phyloP scores from a whole-genome alignment of 2,113 vertebrate genomes.

The Tringa solitaria region DNA sequence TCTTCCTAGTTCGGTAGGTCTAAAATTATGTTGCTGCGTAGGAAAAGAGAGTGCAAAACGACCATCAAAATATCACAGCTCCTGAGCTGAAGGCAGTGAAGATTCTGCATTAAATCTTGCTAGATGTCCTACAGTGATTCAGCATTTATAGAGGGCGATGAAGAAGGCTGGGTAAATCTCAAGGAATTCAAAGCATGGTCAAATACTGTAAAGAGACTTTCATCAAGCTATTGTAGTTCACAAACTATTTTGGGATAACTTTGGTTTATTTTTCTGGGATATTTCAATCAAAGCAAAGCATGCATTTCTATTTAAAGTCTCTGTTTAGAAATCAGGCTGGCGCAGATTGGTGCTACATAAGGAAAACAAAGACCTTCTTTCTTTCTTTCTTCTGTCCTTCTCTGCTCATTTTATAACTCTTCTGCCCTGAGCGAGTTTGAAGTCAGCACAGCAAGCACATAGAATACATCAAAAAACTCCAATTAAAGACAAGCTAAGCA shows the following conservation, averaged over 20 bases:
- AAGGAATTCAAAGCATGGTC: slow-evolving; percentile 18
- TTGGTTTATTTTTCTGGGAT: slow-evolving; percentile 36
- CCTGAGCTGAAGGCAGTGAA: neutral
- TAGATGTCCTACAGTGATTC: slow-evolving; percentile 20
- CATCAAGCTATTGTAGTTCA: neutral
- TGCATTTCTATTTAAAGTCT: slow-evolving; percentile 34
- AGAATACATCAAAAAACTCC: neutral
- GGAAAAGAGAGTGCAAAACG: neutral
- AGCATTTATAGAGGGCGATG: neutral
- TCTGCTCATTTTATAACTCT: slow-evolving; percentile 13
- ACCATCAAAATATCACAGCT: neutral
- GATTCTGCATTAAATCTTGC: neutral
- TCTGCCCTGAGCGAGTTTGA: neutral
- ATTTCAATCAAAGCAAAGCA: slow-evolving; percentile 19
- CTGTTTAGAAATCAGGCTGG: slow-evolving; percentile 14
- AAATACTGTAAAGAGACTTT: neutral
- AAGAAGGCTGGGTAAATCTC: neutral
- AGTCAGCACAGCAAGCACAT: neutral
- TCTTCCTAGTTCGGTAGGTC: neutral
- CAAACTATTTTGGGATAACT: slow-evolving; percentile 26
- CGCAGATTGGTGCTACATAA: neutral
- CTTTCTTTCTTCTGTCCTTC: neutral
- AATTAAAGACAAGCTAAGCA: neutral
- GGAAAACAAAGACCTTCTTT: slow-evolving; percentile 15
- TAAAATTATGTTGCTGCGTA: neutral